Evolutionary conservation across 2,797 vertebrate genomes (phyloP).

Genomic region (Glyptemys insculpta): DNA sequence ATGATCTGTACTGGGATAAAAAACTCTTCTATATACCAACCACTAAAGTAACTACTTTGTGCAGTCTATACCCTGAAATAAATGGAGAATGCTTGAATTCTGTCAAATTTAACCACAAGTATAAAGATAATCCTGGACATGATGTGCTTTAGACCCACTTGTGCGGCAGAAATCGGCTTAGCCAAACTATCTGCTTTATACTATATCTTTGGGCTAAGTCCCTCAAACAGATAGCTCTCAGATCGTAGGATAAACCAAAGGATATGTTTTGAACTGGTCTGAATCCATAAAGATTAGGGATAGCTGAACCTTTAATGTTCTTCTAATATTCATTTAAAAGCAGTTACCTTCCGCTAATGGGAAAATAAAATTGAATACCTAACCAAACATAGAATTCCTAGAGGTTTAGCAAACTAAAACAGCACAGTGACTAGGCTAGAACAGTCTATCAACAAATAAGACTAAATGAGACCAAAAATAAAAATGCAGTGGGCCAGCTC

Average conservation of each 20-base stretch:
- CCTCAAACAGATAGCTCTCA: constrained; percentile 23
- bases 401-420: neutral
- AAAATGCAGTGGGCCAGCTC: neutral
- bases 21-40: constrained; percentile 9
- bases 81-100: constrained; percentile 50
- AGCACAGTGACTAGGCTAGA: neutral
- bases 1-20: neutral
- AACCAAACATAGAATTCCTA: too few species aligned
- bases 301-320: constrained; percentile 50
- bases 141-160: constrained; percentile 55
- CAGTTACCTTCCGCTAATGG: constrained; percentile 28
- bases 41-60: constrained; percentile 21
- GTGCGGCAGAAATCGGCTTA: constrained; percentile 68
- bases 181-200: constrained; percentile 44
- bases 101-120: constrained; percentile 51
- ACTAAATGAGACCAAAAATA: neutral
- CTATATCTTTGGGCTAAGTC: constrained; percentile 52
- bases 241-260: constrained; percentile 17
- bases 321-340: constrained; percentile 55
- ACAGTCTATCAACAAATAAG: neutral
- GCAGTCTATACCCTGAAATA: neutral
- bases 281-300: constrained; percentile 61
- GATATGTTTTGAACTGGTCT: constrained; percentile 8
- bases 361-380: constrained; percentile 33
- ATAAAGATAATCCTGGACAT: constrained; percentile 61